Evolutionary conservation across 2,797 vertebrate species (phyloP), one percentile per base, ranked within the genome.

Genomic region (Bucorvus abyssinicus): DNA sequence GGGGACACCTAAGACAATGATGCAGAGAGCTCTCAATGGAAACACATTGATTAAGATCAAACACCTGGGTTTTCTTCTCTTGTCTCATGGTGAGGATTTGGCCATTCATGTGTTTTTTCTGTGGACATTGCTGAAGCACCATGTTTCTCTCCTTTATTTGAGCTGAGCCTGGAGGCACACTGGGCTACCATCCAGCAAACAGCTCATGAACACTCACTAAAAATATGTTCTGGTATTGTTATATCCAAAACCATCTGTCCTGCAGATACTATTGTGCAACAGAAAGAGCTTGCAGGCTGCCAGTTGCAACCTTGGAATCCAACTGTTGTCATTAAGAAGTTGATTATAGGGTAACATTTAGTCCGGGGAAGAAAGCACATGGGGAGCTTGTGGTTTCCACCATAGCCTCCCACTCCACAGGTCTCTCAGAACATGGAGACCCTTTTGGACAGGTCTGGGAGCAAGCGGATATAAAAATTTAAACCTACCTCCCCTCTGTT

Each of bases 251-350:
- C 82, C 93, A 94, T 96, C 85, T 94, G 93, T 77, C 83, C 92
- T 86, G 76, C 95, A 95, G 95, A 96, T 56, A 42, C 40, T 82
- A 40, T 79, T 94, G 74, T 27, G 55, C 79, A 94, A 94, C 60
- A 88, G 59, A 57, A 87, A 68, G 53, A 78, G 26, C 40, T 78
- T 45, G 36, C 73, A 84, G 80, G 60, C 83, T 94, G 74, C 77
- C 77, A 92, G 60, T 47, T 95, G 23, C 56, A 90, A 24, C 49
- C 27, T 64, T 87, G 64, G 81, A 92, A 84, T 84, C 32, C 71
- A 75, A 36, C 27, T 68, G 40, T 14, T 96, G 88, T 79, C 74
- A 27, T 60, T 44, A 49, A 88, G 50, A 71, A 71, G 42, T 22
- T 91, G 89, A 95, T 92, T 65, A 91, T 49, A 80, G 52, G 18